Evolutionary conservation across 2,113 vertebrate genomes (phyloP).

Genomic region (Melanostigma gelatinosum): DNA sequence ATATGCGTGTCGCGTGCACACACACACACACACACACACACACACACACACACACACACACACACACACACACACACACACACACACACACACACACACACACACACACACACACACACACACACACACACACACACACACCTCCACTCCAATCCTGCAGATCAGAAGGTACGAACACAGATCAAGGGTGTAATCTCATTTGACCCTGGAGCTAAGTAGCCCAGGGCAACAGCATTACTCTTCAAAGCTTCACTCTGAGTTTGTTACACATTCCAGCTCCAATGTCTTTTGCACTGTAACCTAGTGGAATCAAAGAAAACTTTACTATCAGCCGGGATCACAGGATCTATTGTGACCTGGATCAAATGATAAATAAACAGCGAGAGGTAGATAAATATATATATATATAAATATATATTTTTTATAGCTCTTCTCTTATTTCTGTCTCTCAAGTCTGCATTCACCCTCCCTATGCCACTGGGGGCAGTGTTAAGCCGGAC

Average conservation of each 20-base stretch:
- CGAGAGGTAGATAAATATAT: not conserved
- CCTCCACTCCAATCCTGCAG: conserved; percentile 46
- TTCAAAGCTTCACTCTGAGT: conserved; percentile 72
- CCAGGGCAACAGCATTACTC: conserved; percentile 68
- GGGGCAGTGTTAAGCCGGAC: conserved; percentile 43
- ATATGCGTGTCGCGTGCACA: not conserved
- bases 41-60: not conserved
- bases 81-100: not conserved
- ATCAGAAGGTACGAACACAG: conserved; percentile 66
- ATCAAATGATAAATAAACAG: conserved; percentile 52
- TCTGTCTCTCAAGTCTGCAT: conserved; percentile 5
- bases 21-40: not conserved
- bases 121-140: conserved; percentile 29
- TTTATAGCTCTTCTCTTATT: not conserved
- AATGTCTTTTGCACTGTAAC: conserved; percentile 56
- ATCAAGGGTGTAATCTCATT: conserved; percentile 78
- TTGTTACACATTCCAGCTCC: conserved; percentile 67
- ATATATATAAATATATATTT: not conserved
- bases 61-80: not conserved
- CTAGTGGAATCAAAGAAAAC: conserved; percentile 57
- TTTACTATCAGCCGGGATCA: conserved; percentile 51
- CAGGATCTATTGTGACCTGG: conserved; percentile 38
- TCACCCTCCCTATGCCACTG: conserved; percentile 50
- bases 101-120: conserved; percentile 21
- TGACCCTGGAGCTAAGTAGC: conserved; percentile 74